These are phyloP conservation scores for Rousettus leschenaultii DNA, from an alignment of 2,113 vertebrate genomes.

Conservation along the genomic window DNA sequence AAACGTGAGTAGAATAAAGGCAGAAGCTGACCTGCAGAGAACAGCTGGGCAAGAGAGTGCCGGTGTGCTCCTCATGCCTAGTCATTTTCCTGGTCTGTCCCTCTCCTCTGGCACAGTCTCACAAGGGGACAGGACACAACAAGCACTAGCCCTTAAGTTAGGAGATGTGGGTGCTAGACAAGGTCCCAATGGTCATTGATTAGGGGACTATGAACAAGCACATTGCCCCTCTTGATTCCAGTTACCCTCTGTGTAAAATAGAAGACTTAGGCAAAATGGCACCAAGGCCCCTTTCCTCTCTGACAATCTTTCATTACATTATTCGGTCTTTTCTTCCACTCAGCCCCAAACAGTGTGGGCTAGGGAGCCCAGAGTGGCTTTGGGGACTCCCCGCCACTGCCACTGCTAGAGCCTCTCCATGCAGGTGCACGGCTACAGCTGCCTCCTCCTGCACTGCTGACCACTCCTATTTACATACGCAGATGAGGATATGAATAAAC, in stretches of 20 bases:
- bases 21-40: background rate
- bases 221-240: background rate
- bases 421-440: constrained; percentile 34
- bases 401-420: rapidly evolving
- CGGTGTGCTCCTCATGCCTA: rapidly evolving
- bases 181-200: rapidly evolving
- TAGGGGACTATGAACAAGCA: background rate
- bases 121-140: background rate
- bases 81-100: background rate
- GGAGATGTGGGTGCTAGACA: background rate
- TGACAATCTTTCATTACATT: background rate
- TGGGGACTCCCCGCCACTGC: constrained; percentile 34
- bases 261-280: background rate
- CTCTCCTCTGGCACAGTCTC: background rate
- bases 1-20: background rate
- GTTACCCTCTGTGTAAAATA: background rate
- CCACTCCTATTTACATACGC: constrained; percentile 56
- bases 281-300: background rate
- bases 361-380: background rate
- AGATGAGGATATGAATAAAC: constrained; percentile 37
- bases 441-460: background rate
- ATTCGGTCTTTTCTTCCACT: background rate
- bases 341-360: background rate
- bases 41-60: background rate
- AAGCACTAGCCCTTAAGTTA: background rate